These are phyloP conservation scores for Calephelis virginiensis DNA, from an alignment of 1,140 invertebrate species.

Conservation along the genomic window DNA sequence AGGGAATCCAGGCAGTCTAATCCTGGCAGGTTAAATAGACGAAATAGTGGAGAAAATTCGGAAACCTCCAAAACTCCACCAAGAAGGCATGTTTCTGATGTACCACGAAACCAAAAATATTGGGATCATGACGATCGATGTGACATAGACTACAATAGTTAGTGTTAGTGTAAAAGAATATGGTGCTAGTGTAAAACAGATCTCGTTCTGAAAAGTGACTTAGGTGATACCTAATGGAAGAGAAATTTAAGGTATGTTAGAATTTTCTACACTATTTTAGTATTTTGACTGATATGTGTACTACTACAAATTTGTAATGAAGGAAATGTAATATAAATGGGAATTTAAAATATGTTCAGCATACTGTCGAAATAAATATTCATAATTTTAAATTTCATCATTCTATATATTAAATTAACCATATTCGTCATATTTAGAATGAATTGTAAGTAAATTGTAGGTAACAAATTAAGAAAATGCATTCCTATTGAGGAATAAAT, in stretches of 20 bases:
- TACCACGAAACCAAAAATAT: slow-evolving; percentile 69
- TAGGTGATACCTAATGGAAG: slow-evolving; percentile 13
- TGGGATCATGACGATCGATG: slow-evolving; percentile 77
- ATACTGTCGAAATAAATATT: too few relatives aligned
- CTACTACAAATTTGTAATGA: too few relatives aligned
- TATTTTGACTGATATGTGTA: slow-evolving; percentile 7
- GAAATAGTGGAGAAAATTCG: slow-evolving; percentile 45
- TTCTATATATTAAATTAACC: too few relatives aligned
- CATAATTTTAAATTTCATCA: too few relatives aligned
- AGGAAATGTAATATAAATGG: too few relatives aligned
- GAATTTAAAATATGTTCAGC: too few relatives aligned
- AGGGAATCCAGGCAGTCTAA: slow-evolving; percentile 36
- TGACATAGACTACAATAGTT: slow-evolving; percentile 74
- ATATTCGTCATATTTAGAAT: too few relatives aligned
- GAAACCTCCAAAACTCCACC: slow-evolving; percentile 45
- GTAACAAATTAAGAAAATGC: too few relatives aligned
- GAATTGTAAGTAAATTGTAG: too few relatives aligned
- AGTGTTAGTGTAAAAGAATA: slow-evolving; percentile 38
- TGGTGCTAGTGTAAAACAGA: slow-evolving; percentile 24
- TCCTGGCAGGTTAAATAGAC: slow-evolving; percentile 38
- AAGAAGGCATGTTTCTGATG: slow-evolving; percentile 66
- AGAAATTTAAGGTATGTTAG: slow-evolving; percentile 10
- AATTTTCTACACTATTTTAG: slow-evolving; percentile 10
- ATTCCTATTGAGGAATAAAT: too few relatives aligned
- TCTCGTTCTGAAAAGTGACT: slow-evolving; percentile 20